Evolutionary conservation across 2,113 vertebrate genomes (phyloP).

Genomic region (Gracilinanus agilis): DNA sequence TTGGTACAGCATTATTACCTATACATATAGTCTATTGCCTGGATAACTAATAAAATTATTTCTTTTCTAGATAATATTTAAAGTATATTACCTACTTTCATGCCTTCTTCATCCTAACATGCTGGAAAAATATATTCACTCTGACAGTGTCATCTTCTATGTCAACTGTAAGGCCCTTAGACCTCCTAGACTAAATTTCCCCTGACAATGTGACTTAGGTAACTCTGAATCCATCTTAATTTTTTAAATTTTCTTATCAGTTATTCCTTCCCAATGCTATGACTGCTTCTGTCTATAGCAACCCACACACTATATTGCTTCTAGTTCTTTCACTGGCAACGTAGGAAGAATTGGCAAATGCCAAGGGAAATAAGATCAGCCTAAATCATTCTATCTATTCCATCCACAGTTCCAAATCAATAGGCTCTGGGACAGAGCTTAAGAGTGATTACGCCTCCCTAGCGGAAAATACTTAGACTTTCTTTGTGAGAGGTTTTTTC

Average conservation of each 20-base stretch:
- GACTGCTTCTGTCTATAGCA: background rate
- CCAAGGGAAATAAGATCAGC: background rate
- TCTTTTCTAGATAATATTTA: background rate
- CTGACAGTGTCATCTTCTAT: background rate
- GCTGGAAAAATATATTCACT: background rate
- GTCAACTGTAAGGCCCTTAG: background rate
- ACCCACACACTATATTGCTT: background rate
- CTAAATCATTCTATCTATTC: background rate
- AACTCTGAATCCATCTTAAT: background rate
- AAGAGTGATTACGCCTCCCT: background rate
- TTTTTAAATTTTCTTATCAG: background rate
- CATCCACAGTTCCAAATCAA: background rate
- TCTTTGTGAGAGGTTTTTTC: background rate
- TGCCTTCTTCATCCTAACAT: background rate
- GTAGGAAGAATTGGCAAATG: background rate
- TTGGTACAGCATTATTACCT: background rate
- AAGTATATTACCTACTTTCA: background rate
- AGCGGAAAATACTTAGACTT: background rate
- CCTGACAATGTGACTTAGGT: background rate
- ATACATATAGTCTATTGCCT: background rate
- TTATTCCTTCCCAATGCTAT: background rate
- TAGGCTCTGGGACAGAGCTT: background rate
- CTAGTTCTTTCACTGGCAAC: background rate
- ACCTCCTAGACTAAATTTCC: background rate
- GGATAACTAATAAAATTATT: background rate